A percentile compares a stretch with the other conserved stretches of the same genome.
Conservation (phyloP, 2,888 invertebrate species). For the Shargacucullia verbasci region DNA sequence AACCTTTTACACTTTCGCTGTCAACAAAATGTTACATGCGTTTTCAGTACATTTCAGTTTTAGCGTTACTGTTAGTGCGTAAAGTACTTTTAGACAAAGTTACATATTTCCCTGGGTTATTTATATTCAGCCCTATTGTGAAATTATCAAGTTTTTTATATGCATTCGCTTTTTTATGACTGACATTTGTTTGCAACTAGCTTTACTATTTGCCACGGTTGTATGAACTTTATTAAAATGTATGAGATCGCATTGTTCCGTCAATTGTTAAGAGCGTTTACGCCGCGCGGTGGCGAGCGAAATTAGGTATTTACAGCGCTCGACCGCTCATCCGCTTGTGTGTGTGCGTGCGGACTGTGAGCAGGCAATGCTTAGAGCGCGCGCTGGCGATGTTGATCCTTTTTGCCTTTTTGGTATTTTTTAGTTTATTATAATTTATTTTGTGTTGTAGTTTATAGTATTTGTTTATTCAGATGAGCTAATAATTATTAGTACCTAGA, state of each 20-base stretch:
- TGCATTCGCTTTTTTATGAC: conserved; percentile 33
- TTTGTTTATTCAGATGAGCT: no score
- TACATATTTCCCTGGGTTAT: conserved; percentile 20
- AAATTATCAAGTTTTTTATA: conserved; percentile 30
- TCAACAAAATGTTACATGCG: no score
- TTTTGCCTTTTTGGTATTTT: no score
- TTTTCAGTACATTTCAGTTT: conserved; percentile 19
- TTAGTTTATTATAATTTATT: no score
- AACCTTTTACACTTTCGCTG: conserved; percentile 24
- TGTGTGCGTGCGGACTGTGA: no score
- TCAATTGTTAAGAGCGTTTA: conserved; percentile 66
- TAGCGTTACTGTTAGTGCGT: conserved; percentile 4
- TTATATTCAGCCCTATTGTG: conserved; percentile 20
- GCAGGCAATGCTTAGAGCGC: no score
- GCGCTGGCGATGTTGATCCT: no score
- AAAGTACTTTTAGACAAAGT: conserved; percentile 27
- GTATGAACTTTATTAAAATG: conserved; percentile 74
- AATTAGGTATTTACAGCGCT: no score
- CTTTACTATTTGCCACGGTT: conserved; percentile 64
- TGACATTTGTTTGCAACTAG: conserved; percentile 59
- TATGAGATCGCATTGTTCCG: conserved; percentile 74
- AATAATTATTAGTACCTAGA: no score
- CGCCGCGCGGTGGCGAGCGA: no score
- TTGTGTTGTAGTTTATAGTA: no score
- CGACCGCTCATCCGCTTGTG: no score